These are phyloP conservation scores for Borostomias antarcticus DNA, from an alignment of 2,797 vertebrate species.

Conservation along the genomic window DNA sequence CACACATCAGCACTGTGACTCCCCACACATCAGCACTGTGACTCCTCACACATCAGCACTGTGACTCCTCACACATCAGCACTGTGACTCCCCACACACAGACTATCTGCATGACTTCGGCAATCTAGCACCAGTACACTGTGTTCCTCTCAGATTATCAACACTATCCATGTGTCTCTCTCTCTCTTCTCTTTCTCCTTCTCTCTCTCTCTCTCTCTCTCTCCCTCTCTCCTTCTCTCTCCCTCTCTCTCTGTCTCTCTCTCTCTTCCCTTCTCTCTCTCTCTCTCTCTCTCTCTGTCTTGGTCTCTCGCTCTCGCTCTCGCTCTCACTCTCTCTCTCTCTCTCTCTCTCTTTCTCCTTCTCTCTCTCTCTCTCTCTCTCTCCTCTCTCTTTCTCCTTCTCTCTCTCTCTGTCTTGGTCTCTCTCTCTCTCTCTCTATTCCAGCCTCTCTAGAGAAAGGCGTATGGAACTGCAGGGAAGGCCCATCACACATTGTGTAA, in stretches of 20 bases:
- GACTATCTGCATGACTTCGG: neutral
- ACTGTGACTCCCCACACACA: too few relatives aligned
- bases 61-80: conserved; percentile 22
- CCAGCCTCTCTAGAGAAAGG: neutral
- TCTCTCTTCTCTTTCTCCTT: neutral
- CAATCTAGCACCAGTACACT: neutral
- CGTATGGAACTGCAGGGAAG: neutral
- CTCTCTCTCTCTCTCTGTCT: neutral
- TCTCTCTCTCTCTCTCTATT: too few relatives aligned
- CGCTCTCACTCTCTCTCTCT: too few relatives aligned
- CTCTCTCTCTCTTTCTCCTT: too few relatives aligned
- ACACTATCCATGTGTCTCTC: neutral
- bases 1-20: conserved; percentile 42
- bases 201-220: neutral
- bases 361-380: too few relatives aligned
- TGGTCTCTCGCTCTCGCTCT: neutral
- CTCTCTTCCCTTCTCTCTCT: neutral
- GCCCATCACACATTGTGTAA: conserved; percentile 21
- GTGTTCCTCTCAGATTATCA: neutral
- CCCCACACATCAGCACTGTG: conserved; percentile 40
- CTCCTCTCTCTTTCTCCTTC: neutral
- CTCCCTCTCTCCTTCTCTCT: neutral
- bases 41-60: conserved; percentile 38
- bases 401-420: too few relatives aligned
- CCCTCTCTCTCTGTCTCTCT: neutral